These are phyloP conservation scores for Raja brachyura DNA, from an alignment of 2,113 vertebrate genomes.

Conservation along the genomic window DNA sequence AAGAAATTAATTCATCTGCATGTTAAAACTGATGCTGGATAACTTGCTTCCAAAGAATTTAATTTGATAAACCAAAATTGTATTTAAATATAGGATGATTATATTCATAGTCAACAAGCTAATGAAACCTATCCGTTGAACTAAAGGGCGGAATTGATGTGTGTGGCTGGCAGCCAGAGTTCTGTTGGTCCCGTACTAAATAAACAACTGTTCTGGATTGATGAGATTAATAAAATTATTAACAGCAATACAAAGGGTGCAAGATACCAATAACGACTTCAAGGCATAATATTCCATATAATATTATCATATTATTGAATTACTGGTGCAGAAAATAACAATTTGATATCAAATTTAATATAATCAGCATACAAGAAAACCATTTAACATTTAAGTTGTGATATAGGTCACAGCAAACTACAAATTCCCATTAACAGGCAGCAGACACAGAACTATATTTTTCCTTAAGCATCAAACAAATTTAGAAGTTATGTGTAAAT, in stretches of 20 bases:
- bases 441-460: not conserved
- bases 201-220: not conserved
- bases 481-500: not conserved
- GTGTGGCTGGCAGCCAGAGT: too few relatives aligned
- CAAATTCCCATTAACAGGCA: not conserved
- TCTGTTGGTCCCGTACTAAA: not conserved
- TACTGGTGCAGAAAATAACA: not conserved
- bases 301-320: not conserved
- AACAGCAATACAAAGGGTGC: not conserved
- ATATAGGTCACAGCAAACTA: not conserved
- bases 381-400: not conserved
- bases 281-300: not conserved
- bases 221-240: not conserved
- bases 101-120: too few relatives aligned
- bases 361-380: not conserved
- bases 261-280: not conserved
- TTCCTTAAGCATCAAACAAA: not conserved
- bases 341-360: not conserved
- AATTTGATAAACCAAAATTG: not conserved
- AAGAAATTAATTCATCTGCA: not conserved
- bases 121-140: too few relatives aligned
- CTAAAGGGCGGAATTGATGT: too few relatives aligned
- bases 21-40: not conserved
- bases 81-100: not conserved
- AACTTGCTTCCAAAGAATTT: not conserved